These are phyloP conservation scores for Falco novaeseelandiae DNA, from an alignment of 2,797 vertebrate genomes.

Conservation along the genomic window DNA sequence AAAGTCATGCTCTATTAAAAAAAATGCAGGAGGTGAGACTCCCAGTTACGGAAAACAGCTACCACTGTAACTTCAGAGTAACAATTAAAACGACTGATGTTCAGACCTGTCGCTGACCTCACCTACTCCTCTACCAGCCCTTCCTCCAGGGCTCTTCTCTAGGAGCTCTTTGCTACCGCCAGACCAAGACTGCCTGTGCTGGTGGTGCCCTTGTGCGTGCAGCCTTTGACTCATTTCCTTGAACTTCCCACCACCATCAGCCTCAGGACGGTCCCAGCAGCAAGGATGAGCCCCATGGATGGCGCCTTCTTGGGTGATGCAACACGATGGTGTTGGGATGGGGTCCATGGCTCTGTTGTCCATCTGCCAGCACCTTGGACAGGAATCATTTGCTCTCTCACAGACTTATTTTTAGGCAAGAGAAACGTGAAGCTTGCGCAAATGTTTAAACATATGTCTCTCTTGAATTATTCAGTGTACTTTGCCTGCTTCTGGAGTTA, in stretches of 20 bases:
- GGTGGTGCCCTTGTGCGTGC: neutral
- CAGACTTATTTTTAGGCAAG: neutral
- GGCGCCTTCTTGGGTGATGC: too few relatives aligned
- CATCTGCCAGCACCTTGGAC: accelerated
- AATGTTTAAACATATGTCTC: constrained; percentile 41
- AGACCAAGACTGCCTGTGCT: neutral
- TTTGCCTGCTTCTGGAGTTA: constrained; percentile 29
- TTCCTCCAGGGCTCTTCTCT: neutral
- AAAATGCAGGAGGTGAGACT: neutral
- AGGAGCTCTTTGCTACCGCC: neutral
- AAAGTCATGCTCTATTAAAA: neutral
- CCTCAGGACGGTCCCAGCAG: neutral
- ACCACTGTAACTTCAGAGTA: neutral
- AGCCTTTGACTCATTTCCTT: neutral
- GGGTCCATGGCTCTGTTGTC: neutral
- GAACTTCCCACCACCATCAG: neutral
- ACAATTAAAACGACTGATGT: neutral
- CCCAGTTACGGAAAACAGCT: neutral
- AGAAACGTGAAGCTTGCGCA: constrained; percentile 30
- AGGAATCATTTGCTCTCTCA: neutral
- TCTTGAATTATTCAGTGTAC: constrained; percentile 39
- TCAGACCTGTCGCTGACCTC: neutral
- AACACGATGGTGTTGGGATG: neutral
- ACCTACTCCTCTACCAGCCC: neutral
- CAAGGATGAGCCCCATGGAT: accelerated